Conservation (phyloP, 2,113 vertebrate species). For the Cyphomyrus discorhynchus region DNA sequence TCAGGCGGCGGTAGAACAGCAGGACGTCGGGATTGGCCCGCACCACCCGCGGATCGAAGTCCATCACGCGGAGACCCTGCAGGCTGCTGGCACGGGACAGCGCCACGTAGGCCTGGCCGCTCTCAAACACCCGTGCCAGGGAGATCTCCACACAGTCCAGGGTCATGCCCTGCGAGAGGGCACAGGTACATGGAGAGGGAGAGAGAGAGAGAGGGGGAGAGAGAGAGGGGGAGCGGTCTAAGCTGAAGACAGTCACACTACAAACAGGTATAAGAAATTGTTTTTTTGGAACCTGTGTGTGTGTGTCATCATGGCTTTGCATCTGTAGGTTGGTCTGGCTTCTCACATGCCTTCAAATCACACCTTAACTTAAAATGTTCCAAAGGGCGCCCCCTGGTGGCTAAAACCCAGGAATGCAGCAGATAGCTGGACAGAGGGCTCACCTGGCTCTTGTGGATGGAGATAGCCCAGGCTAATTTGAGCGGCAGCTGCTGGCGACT, state of each 20-base stretch:
- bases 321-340: neutral
- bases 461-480: conserved; percentile 94
- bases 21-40: conserved; percentile 77
- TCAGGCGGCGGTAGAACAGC: conserved; percentile 72
- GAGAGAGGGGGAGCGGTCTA: neutral
- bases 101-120: conserved; percentile 90
- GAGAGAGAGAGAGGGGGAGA: neutral
- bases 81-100: conserved; percentile 83
- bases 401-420: neutral
- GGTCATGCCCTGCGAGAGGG: conserved; percentile 72
- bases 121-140: conserved; percentile 85
- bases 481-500: conserved; percentile 87
- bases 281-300: neutral
- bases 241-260: neutral
- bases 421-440: neutral
- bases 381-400: neutral
- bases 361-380: neutral
- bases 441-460: conserved; percentile 98
- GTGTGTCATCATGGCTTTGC: neutral
- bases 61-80: conserved; percentile 82
- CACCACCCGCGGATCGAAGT: conserved; percentile 81
- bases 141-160: conserved; percentile 88
- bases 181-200: neutral
- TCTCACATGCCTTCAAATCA: neutral
- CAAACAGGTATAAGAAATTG: neutral